phyloP scores from a whole-genome alignment of 1,140 invertebrate species.

The Augochlora pura region DNA sequence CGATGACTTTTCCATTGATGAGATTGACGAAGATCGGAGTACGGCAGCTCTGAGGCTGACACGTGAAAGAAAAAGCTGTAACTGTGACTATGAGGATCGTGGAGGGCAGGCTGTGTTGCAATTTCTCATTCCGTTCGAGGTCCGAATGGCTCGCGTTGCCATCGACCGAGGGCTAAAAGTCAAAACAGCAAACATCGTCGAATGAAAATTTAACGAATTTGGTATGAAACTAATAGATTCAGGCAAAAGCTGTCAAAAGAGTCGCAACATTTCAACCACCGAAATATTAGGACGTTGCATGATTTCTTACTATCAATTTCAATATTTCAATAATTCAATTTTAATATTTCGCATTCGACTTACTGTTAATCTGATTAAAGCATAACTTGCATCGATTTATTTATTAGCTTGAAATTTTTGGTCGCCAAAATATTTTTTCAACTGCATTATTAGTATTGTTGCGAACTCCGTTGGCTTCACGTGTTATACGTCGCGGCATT shows the following conservation, averaged over 20 bases:
- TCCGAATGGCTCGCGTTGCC: not conserved
- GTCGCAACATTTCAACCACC: not conserved
- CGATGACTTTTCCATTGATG: slow-evolving; percentile 19
- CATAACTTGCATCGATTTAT: too few species aligned
- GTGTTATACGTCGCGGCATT: too few species aligned
- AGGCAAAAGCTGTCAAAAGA: not conserved
- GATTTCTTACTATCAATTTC: too few species aligned
- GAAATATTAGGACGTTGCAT: not conserved
- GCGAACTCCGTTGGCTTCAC: too few species aligned
- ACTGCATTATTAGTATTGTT: too few species aligned
- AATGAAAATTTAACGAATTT: not conserved
- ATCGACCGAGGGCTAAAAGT: not conserved
- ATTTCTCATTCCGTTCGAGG: slow-evolving; percentile 5
- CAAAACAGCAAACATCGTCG: slow-evolving; percentile 6
- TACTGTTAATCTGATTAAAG: too few species aligned
- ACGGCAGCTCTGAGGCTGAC: slow-evolving; percentile 63
- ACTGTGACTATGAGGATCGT: slow-evolving; percentile 80
- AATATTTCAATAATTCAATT: too few species aligned
- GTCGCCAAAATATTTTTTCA: too few species aligned
- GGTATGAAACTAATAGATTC: too few species aligned
- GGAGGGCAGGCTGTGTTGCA: slow-evolving; percentile 76
- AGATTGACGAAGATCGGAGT: slow-evolving; percentile 42
- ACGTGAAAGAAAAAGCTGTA: slow-evolving; percentile 74
- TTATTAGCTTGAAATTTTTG: too few species aligned
- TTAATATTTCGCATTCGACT: too few species aligned